phyloP scores from a whole-genome alignment of 2,888 invertebrate species.

The Laspeyria flexula region DNA sequence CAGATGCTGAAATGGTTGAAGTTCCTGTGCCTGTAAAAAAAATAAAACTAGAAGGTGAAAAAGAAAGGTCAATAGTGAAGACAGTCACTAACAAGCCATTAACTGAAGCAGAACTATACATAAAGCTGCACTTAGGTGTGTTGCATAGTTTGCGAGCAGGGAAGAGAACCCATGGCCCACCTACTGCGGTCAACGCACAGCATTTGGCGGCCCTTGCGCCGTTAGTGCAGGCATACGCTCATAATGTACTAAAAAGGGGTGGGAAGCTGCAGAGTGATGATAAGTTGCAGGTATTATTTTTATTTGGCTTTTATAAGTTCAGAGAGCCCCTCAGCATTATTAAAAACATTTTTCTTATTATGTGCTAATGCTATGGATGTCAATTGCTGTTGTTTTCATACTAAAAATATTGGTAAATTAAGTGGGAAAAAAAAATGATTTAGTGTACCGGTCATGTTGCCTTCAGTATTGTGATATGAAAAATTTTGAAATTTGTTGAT shows the following conservation, averaged over 20 bases:
- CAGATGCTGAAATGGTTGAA: constrained; percentile 75
- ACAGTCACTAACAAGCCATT: constrained; percentile 52
- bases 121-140: constrained; percentile 89
- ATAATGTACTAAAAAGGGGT: constrained; percentile 63
- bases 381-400: too few relatives aligned
- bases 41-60: constrained; percentile 73
- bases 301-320: too few relatives aligned
- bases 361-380: too few relatives aligned
- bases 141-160: constrained; percentile 88
- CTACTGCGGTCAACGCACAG: constrained; percentile 88
- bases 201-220: constrained; percentile 84
- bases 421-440: too few relatives aligned
- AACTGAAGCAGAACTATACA: constrained; percentile 82
- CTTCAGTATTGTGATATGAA: too few relatives aligned
- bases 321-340: neutral
- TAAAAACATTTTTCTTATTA: too few relatives aligned
- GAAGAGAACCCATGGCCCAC: constrained; percentile 76
- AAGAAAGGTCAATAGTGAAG: constrained; percentile 56
- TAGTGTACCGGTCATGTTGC: too few relatives aligned
- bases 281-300: constrained; percentile 65
- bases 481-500: too few relatives aligned
- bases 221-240: constrained; percentile 75
- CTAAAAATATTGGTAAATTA: too few relatives aligned
- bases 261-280: constrained; percentile 68
- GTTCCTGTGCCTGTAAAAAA: constrained; percentile 66